A percentile compares a stretch with the other conserved stretches of the same genome.
These are phyloP conservation scores for Montipora capitata DNA, from an alignment of 92 coral and sea anemone genomes.

Conservation along the genomic window DNA sequence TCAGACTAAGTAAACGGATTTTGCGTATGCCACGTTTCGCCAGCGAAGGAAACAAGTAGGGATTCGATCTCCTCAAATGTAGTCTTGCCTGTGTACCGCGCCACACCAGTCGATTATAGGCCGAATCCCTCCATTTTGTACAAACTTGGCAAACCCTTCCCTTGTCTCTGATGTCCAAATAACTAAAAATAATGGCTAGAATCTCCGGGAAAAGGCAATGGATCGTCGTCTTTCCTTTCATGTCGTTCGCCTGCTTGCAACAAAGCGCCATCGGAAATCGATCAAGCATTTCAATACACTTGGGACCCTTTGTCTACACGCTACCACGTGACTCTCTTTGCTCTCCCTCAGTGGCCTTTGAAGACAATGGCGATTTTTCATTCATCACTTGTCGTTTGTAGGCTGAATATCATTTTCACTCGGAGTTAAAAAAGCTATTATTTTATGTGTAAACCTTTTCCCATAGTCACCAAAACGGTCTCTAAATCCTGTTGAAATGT, in stretches of 20 bases:
- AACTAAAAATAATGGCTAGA: slow-evolving; percentile 96
- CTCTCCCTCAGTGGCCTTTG: slow-evolving; percentile 46
- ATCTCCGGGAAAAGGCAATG: slow-evolving; percentile 99
- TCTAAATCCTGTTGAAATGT: too few relatives aligned
- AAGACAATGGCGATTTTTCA: slow-evolving; percentile 46
- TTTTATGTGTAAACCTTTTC: not conserved
- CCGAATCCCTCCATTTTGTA: slow-evolving; percentile 97
- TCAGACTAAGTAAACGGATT: slow-evolving; percentile 97
- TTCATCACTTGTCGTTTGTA: slow-evolving; percentile 12
- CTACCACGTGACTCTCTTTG: slow-evolving; percentile 69
- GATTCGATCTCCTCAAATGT: slow-evolving; percentile 98
- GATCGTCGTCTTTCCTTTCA: slow-evolving; percentile 90
- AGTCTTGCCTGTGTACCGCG: slow-evolving; percentile 99
- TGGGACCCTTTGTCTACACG: slow-evolving; percentile 80
- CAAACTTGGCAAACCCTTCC: slow-evolving; percentile 99
- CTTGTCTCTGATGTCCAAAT: slow-evolving; percentile 96
- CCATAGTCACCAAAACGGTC: too few relatives aligned
- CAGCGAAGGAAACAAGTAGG: slow-evolving; percentile 96
- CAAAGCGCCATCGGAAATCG: slow-evolving; percentile 91
- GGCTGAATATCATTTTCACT: not conserved
- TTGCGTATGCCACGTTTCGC: slow-evolving; percentile 99
- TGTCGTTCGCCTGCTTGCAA: slow-evolving; percentile 71
- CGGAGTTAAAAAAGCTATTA: not conserved
- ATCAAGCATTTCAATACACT: slow-evolving; percentile 89
- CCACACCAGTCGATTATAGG: slow-evolving; percentile 96